Conservation (phyloP, 2,888 invertebrate genomes). For the Bembecia ichneumoniformis region DNA sequence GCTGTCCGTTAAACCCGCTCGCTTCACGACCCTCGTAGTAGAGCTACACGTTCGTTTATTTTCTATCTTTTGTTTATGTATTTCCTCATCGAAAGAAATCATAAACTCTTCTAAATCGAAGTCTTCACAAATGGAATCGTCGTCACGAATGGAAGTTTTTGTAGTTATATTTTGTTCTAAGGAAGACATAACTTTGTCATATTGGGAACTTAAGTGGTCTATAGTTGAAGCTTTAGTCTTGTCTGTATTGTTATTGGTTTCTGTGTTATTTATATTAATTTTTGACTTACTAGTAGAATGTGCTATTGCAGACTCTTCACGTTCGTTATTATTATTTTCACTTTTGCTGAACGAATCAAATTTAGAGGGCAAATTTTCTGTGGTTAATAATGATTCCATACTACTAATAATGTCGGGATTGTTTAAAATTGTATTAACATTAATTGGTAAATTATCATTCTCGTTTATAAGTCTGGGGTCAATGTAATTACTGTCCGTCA, state of each 20-base stretch:
- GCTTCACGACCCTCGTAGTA: constrained; percentile 58
- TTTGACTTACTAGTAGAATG: constrained; percentile 21
- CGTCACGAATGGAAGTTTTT: constrained; percentile 58
- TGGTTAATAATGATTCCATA: constrained; percentile 64
- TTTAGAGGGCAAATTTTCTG: constrained; percentile 63
- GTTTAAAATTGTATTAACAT: constrained; percentile 63
- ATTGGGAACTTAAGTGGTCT: constrained; percentile 60
- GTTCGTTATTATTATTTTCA: constrained; percentile 33
- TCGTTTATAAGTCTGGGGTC: constrained; percentile 78
- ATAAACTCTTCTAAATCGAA: constrained; percentile 77
- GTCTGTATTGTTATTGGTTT: constrained; percentile 30
- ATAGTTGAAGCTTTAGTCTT: constrained; percentile 38
- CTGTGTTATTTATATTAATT: constrained; percentile 28
- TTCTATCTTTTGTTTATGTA: constrained; percentile 52
- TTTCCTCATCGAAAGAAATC: constrained; percentile 77
- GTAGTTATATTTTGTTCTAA: constrained; percentile 63
- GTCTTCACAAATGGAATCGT: constrained; percentile 73
- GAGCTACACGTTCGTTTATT: constrained; percentile 62
- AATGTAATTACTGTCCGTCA: constrained; percentile 68
- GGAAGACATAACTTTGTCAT: constrained; percentile 68
- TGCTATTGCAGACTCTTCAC: constrained; percentile 17
- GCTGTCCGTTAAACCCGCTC: constrained; percentile 43
- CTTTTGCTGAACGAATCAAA: constrained; percentile 57
- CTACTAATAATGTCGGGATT: constrained; percentile 68
- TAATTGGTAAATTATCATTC: constrained; percentile 78